These are phyloP conservation scores for Icerya purchasi DNA, from an alignment of 2,888 invertebrate genomes.

Conservation along the genomic window DNA sequence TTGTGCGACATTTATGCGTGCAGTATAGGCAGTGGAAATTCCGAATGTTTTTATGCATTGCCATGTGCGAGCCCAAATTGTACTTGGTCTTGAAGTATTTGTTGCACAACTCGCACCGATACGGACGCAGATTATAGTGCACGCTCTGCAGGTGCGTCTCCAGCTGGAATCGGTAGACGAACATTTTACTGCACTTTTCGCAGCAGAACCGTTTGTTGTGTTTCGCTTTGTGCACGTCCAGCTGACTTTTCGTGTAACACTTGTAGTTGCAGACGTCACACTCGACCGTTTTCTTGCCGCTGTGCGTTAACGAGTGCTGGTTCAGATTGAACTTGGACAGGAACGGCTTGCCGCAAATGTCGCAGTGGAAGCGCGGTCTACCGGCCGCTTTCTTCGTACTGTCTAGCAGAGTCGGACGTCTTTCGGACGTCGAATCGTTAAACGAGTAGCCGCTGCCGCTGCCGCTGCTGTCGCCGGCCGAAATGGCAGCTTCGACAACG, in stretches of 20 bases:
- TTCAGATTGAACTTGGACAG: slow-evolving; percentile 1
- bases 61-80: slow-evolving; percentile 15
- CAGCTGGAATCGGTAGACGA: slow-evolving; percentile 15
- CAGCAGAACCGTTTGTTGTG: slow-evolving; percentile 25
- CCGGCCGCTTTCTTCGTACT: too few species aligned
- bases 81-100: slow-evolving; percentile 16
- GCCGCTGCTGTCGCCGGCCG: not conserved
- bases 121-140: slow-evolving; percentile 25
- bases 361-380: slow-evolving; percentile 1
- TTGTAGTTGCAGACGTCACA: slow-evolving; percentile 5
- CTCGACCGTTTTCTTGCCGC: not conserved
- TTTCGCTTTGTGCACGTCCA: slow-evolving; percentile 14
- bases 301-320: slow-evolving; percentile 8
- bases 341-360: slow-evolving; percentile 4
- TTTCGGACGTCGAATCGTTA: too few species aligned
- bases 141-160: slow-evolving; percentile 26
- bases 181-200: slow-evolving; percentile 27
- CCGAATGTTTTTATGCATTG: slow-evolving; percentile 17
- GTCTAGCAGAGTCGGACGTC: not conserved
- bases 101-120: slow-evolving; percentile 14
- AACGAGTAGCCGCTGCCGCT: not conserved
- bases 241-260: slow-evolving; percentile 14
- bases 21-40: slow-evolving; percentile 18
- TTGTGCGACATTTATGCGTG: slow-evolving; percentile 17
- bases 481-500: too few species aligned